Conservation (phyloP, 2,797 vertebrate genomes). For the Tinamus major region DNA sequence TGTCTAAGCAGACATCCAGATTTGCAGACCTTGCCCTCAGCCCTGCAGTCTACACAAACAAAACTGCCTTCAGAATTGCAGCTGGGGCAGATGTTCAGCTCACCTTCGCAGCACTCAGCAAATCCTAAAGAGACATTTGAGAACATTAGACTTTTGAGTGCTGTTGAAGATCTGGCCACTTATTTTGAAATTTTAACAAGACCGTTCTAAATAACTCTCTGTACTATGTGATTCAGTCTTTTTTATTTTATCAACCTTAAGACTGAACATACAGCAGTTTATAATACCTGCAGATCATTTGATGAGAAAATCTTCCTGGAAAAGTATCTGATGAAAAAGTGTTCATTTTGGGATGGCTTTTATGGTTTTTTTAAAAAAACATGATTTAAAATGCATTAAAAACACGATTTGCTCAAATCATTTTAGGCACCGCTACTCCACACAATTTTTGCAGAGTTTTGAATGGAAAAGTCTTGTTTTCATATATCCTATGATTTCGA, state of each 20-base stretch:
- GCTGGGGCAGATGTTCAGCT: not conserved
- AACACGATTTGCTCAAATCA: constrained; percentile 10
- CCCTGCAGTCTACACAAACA: not conserved
- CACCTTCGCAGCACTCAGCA: not conserved
- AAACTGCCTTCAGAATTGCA: not conserved
- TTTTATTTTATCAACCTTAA: constrained; percentile 15
- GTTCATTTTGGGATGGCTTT: not conserved
- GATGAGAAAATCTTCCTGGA: constrained; percentile 19
- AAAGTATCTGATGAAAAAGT: constrained; percentile 10
- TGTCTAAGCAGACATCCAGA: not conserved
- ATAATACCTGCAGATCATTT: not conserved
- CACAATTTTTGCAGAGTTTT: constrained; percentile 37
- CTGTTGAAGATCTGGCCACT: not conserved
- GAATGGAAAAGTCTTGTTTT: constrained; percentile 41
- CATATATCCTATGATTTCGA: constrained; percentile 30
- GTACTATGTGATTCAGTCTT: constrained; percentile 1
- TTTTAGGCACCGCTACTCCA: constrained; percentile 61
- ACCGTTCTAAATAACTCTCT: not conserved
- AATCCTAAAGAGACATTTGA: not conserved
- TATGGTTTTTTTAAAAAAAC: not conserved
- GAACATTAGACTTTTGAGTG: not conserved
- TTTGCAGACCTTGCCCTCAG: not conserved
- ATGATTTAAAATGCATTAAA: constrained; percentile 46
- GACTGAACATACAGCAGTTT: constrained; percentile 18
- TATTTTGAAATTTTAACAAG: not conserved